phyloP scores from a whole-genome alignment of 2,113 vertebrate genomes.

The Microtus montanus region DNA sequence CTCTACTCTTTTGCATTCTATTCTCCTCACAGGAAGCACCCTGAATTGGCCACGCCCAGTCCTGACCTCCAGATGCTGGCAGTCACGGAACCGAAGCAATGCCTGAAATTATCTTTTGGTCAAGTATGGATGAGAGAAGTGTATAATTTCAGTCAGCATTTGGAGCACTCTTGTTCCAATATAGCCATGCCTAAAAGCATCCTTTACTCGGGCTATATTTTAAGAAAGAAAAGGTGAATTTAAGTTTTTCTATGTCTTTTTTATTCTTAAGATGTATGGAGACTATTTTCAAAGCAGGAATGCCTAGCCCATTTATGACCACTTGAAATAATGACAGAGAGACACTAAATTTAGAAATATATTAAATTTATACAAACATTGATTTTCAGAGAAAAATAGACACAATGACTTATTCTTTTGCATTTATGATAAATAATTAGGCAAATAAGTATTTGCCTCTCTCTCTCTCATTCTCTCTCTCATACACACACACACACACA shows the following conservation, averaged over 20 bases:
- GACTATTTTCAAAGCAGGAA: conserved; percentile 28
- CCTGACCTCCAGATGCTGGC: background rate
- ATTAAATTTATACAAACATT: conserved; percentile 20
- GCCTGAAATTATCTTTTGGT: conserved; percentile 24
- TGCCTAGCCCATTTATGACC: background rate
- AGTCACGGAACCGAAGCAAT: background rate
- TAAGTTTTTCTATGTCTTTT: conserved; percentile 11
- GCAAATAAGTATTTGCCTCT: background rate
- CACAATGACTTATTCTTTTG: conserved; percentile 33
- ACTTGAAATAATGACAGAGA: background rate
- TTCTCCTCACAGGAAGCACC: background rate
- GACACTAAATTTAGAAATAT: conserved; percentile 30
- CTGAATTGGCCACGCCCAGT: background rate
- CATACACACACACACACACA: too few species aligned
- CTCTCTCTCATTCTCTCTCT: too few species aligned
- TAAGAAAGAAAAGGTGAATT: conserved; percentile 6
- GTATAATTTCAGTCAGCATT: background rate
- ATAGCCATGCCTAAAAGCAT: conserved; percentile 12
- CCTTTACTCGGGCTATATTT: background rate
- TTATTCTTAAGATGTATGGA: conserved; percentile 19
- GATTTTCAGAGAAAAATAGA: conserved; percentile 20
- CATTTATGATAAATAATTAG: conserved; percentile 17
- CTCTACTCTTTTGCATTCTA: background rate
- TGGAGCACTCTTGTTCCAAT: conserved; percentile 10
- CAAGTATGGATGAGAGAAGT: background rate